A percentile compares a stretch with the other conserved stretches of the same genome.
phyloP scores from a whole-genome alignment of 1,140 invertebrate species.

The Hyphantria cunea region DNA sequence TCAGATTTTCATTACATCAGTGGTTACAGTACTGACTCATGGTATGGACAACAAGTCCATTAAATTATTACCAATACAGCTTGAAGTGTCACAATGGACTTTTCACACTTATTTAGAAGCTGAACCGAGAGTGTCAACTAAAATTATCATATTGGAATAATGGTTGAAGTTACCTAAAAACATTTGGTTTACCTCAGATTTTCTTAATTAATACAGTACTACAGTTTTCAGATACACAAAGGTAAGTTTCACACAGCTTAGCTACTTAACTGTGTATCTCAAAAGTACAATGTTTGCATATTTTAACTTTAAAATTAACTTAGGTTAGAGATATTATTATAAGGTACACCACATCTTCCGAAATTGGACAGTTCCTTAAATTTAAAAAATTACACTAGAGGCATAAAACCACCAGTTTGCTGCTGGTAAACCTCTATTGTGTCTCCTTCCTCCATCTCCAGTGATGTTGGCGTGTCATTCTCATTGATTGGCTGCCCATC shows the following conservation, averaged over 20 bases:
- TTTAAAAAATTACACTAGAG: conserved; percentile 66
- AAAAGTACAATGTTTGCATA: conserved; percentile 44
- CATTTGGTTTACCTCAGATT: conserved; percentile 68
- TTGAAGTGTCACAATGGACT: conserved; percentile 46
- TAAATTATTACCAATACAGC: conserved; percentile 63
- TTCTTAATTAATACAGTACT: conserved; percentile 47
- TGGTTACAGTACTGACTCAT: conserved; percentile 61
- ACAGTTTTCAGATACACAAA: conserved; percentile 47
- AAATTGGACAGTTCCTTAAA: conserved; percentile 72
- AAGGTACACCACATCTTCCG: conserved; percentile 57
- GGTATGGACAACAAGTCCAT: conserved; percentile 57
- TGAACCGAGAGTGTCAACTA: conserved; percentile 57
- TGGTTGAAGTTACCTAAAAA: conserved; percentile 63
- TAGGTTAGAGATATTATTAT: conserved; percentile 62
- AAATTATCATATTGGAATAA: conserved; percentile 76
- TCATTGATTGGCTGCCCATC: conserved; percentile 97
- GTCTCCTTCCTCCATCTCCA: conserved; percentile 97
- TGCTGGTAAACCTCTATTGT: conserved; percentile 98
- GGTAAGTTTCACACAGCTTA: conserved; percentile 29
- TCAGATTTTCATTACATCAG: conserved; percentile 58
- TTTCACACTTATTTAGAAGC: conserved; percentile 60
- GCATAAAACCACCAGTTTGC: conserved; percentile 90
- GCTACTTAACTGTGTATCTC: conserved; percentile 39
- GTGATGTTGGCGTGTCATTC: conserved; percentile 92
- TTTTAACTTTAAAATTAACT: conserved; percentile 74